Base-by-base conservation (phyloP, 2,797 vertebrate species). In the Urosaurus nigricauda region DNA sequence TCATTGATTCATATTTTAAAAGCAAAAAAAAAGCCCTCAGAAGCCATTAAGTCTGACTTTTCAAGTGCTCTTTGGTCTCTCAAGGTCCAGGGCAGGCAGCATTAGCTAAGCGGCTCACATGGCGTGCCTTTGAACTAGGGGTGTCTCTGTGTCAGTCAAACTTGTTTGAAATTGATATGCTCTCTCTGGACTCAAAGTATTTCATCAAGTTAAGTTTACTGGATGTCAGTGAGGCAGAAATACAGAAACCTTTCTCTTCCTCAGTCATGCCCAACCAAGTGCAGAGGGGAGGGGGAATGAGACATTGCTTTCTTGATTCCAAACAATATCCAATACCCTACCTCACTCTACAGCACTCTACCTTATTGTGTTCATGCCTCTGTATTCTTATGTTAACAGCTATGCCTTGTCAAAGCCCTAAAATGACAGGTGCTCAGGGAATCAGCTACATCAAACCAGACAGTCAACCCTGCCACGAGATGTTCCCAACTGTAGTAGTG, bases 1-100 rank as follows among this genome's bases (percentile, higher is more conserved):
- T 89, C 92, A 92, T 92, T 91, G 94, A 95, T 95, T 95, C 92
- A 84, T 95, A 95, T 95, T 92, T 94, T 91, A 90, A 94, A 96
- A 95, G 92, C 91, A 86, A 94, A 95, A 81, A 95, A 81, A 58
- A 74, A 32, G 94, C 88, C 93, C 93, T 95, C 94, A 93, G 91
- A 96, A 95, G 73, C 91, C 93, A 93, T 95, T 94, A 93, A 93
- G 73, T 83, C 88, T 93, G 93, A 87, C 91, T 93, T 53, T 79
- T 91, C 16, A 1, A 83, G 90, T 81, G 91, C 91, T 92, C 87
- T 90, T 92, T 87, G 79, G 71, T 90, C 92, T 95, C 89, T 85
- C 95, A 84, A 88, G 94, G 88, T 94, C 94, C 51, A 89, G 92
- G 93, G 89, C 92, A 93, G 94, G 92, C 84, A 87, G 84, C 92